A percentile compares a stretch with the other conserved stretches of the same genome.
phyloP scores from a whole-genome alignment of 2,888 invertebrate species.

The Coelogynopora nodosa region DNA sequence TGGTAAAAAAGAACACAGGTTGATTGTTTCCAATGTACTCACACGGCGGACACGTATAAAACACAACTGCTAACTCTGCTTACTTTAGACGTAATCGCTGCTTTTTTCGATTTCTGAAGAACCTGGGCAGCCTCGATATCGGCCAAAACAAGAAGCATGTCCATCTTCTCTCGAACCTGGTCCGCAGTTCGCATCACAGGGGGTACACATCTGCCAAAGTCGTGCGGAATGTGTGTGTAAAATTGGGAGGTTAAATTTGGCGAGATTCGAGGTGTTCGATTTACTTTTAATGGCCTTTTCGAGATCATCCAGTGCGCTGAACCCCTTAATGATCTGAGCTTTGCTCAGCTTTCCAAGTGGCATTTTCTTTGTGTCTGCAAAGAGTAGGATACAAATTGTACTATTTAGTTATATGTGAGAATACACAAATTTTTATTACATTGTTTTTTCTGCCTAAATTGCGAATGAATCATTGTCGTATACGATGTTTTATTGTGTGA shows the following conservation, averaged over 20 bases:
- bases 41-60: too few relatives aligned
- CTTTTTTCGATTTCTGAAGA: slow-evolving; percentile 55
- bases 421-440: too few relatives aligned
- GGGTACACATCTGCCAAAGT: slow-evolving; percentile 61
- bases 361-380: slow-evolving; percentile 63
- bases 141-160: slow-evolving; percentile 62
- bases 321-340: slow-evolving; percentile 62
- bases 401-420: too few relatives aligned
- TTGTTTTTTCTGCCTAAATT: too few relatives aligned
- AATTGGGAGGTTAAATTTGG: slow-evolving; percentile 59
- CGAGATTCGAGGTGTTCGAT: slow-evolving; percentile 49
- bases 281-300: slow-evolving; percentile 56
- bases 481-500: too few relatives aligned
- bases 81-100: slow-evolving; percentile 45
- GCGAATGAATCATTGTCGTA: too few relatives aligned
- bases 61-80: too few relatives aligned
- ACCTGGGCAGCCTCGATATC: slow-evolving; percentile 63
- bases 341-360: slow-evolving; percentile 63
- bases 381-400: too few relatives aligned
- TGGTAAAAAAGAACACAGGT: too few relatives aligned
- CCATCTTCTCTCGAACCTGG: slow-evolving; percentile 59
- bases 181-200: slow-evolving; percentile 55
- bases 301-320: slow-evolving; percentile 61
- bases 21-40: too few relatives aligned
- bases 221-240: slow-evolving; percentile 63